Conservation (phyloP, 2,113 vertebrate species). For the Philantomba maxwellii region DNA sequence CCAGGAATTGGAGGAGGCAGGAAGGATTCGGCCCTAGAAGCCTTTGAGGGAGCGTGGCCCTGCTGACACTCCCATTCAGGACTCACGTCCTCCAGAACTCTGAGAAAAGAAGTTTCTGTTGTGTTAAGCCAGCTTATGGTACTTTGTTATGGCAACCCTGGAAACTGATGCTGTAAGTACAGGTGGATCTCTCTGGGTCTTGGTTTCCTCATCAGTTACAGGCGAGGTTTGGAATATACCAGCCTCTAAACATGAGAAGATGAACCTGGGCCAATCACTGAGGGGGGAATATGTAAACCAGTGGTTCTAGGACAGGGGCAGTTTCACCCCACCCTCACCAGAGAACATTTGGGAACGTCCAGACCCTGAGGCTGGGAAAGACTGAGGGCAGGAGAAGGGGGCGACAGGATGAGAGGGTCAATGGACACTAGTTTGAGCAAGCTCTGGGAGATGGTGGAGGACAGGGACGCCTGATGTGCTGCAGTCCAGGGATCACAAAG, state of each 20-base stretch:
- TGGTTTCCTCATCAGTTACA: background rate
- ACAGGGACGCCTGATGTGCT: background rate
- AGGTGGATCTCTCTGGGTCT: background rate
- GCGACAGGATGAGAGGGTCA: background rate
- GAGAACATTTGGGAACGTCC: background rate
- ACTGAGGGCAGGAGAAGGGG: background rate
- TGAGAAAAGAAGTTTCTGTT: background rate
- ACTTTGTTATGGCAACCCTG: rapidly evolving
- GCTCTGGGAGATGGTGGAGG: background rate
- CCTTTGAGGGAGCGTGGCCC: background rate
- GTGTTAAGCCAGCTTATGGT: background rate
- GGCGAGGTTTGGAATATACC: background rate
- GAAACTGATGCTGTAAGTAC: rapidly evolving
- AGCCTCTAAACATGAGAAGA: rapidly evolving
- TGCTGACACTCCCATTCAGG: background rate
- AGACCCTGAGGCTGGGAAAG: background rate
- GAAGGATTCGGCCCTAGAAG: background rate
- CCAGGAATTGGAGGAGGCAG: background rate
- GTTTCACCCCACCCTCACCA: background rate
- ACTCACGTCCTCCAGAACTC: too few relatives aligned
- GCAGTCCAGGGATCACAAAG: background rate
- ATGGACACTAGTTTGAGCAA: background rate
- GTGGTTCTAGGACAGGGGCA: background rate
- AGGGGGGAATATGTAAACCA: background rate
- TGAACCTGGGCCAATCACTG: background rate